Evolutionary conservation across 1,140 invertebrate species (phyloP).

Genomic region (Temnothorax nylanderi): DNA sequence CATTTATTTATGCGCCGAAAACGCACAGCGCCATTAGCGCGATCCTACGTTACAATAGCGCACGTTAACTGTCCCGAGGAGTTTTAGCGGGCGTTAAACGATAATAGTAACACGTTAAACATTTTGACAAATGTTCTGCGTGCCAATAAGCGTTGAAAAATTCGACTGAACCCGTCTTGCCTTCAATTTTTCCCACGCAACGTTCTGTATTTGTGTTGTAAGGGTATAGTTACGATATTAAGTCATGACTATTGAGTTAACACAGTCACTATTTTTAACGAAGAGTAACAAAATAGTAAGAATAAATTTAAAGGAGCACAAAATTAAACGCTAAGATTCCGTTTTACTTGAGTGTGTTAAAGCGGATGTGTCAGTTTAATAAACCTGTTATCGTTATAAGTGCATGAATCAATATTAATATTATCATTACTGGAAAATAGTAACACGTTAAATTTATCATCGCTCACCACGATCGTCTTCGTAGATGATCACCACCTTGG

Average conservation of each 20-base stretch:
- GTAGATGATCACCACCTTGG: slow-evolving; percentile 90
- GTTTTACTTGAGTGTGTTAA: neutral
- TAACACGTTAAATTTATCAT: neutral
- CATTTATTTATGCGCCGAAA: slow-evolving; percentile 32
- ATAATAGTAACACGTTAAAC: neutral
- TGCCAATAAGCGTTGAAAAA: neutral
- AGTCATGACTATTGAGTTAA: neutral
- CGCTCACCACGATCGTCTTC: slow-evolving; percentile 90
- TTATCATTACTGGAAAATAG: neutral
- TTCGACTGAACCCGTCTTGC: neutral
- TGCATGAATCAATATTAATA: neutral
- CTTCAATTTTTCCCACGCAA: neutral
- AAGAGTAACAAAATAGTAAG: neutral
- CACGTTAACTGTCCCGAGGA: neutral
- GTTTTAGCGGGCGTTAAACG: neutral
- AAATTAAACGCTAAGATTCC: neutral
- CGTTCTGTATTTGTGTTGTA: neutral
- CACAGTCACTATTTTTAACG: neutral
- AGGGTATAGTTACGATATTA: neutral
- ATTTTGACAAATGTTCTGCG: slow-evolving; percentile 2
- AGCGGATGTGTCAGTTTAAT: neutral
- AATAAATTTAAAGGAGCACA: neutral
- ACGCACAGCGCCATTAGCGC: neutral
- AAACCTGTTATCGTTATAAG: neutral
- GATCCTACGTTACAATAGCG: neutral